These are phyloP conservation scores for Oenanthe oenanthe DNA, from an alignment of 2,113 vertebrate species.

Conservation along the genomic window DNA sequence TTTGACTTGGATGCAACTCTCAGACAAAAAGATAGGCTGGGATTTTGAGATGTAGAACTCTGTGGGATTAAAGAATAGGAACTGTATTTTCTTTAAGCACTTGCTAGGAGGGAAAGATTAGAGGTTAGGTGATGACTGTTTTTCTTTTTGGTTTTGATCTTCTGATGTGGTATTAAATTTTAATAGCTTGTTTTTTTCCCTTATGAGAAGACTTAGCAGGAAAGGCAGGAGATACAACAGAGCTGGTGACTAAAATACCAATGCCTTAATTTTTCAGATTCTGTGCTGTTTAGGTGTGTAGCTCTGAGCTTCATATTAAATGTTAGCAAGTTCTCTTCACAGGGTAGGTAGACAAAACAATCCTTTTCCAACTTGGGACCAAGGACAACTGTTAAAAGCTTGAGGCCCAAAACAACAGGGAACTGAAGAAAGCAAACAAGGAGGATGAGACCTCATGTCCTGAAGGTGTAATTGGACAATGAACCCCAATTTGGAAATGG, in stretches of 20 bases:
- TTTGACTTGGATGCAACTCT: not conserved
- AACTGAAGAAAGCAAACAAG: no score
- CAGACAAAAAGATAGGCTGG: not conserved
- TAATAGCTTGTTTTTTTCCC: not conserved
- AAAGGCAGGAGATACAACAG: not conserved
- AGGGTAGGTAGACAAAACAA: no score
- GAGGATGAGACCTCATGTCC: no score
- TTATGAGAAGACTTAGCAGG: not conserved
- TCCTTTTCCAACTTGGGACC: no score
- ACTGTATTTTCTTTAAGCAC: not conserved
- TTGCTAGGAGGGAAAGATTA: not conserved
- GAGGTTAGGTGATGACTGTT: not conserved
- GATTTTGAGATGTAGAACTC: not conserved
- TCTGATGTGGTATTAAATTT: not conserved
- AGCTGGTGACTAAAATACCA: not conserved
- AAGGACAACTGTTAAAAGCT: no score
- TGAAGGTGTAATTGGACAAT: no score
- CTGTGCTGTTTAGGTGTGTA: no score
- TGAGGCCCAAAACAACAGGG: no score
- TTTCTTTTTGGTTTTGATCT: not conserved
- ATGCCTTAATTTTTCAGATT: no score
- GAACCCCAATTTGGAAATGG: no score
- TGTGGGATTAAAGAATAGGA: not conserved
- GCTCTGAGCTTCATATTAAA: no score
- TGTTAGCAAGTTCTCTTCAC: no score